Evolutionary conservation across 2,888 invertebrate species (phyloP).

Genomic region (Dryobota labecula): DNA sequence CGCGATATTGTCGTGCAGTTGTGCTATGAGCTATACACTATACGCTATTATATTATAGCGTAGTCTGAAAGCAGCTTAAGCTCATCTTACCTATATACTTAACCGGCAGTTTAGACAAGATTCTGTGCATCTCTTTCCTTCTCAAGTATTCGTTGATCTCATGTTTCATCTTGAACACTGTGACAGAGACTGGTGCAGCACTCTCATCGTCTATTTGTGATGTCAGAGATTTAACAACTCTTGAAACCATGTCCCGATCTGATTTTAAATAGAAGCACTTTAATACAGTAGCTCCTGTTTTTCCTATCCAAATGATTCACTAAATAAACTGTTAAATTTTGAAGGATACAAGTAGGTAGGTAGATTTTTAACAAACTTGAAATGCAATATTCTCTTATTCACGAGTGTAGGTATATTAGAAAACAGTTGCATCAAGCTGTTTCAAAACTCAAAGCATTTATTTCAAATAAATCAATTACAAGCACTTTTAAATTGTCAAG

Average conservation of each 20-base stretch:
- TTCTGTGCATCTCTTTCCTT: conserved; percentile 84
- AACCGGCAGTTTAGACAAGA: conserved; percentile 85
- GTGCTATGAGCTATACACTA: too few relatives aligned
- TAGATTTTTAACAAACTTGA: neutral
- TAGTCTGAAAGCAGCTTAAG: too few relatives aligned
- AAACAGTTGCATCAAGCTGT: neutral
- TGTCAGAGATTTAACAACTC: conserved; percentile 91
- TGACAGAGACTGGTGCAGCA: conserved; percentile 85
- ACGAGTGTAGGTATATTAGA: neutral
- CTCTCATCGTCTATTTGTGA: conserved; percentile 85
- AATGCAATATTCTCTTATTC: neutral
- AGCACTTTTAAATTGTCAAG: too few relatives aligned
- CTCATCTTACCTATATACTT: conserved; percentile 84
- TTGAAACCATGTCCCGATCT: conserved; percentile 92
- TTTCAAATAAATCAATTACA: too few relatives aligned
- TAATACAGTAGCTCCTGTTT: neutral
- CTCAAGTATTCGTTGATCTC: conserved; percentile 85
- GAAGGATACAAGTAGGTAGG: too few relatives aligned
- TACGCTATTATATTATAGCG: too few relatives aligned
- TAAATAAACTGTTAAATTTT: neutral
- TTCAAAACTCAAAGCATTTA: too few relatives aligned
- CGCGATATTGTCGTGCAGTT: too few relatives aligned
- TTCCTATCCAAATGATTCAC: neutral
- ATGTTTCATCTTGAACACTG: conserved; percentile 89
- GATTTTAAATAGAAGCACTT: conserved; percentile 16